phyloP scores from a whole-genome alignment of 2,113 vertebrate genomes.

The Boleophthalmus pectinirostris region DNA sequence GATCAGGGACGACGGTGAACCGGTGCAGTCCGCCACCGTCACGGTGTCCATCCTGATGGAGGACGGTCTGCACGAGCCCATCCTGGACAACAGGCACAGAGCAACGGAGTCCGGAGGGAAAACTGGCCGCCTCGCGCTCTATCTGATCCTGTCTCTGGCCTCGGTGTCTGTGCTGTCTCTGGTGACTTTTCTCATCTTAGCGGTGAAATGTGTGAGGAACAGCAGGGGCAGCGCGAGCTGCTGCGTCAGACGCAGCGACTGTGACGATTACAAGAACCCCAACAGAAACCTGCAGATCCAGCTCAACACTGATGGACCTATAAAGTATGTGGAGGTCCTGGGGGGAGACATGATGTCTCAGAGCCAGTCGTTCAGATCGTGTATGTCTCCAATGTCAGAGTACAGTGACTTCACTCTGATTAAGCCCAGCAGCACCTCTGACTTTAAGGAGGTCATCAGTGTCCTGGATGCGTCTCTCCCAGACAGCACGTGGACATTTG shows the following conservation, averaged over 20 bases:
- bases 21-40: slow-evolving; percentile 74
- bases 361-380: slow-evolving; percentile 81
- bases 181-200: slow-evolving; percentile 74
- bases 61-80: slow-evolving; percentile 71
- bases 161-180: slow-evolving; percentile 79
- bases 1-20: slow-evolving; percentile 77
- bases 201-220: slow-evolving; percentile 74
- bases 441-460: slow-evolving; percentile 69
- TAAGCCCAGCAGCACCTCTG: slow-evolving; percentile 76
- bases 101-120: slow-evolving; percentile 65
- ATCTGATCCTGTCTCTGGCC: slow-evolving; percentile 78
- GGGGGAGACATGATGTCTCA: slow-evolving; percentile 80
- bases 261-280: slow-evolving; percentile 65
- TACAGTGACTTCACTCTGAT: slow-evolving; percentile 85
- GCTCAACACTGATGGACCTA: slow-evolving; percentile 81
- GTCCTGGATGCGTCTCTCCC: slow-evolving; percentile 64
- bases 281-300: slow-evolving; percentile 78
- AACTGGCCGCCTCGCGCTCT: slow-evolving; percentile 70
- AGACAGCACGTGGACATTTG: slow-evolving; percentile 74
- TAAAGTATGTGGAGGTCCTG: slow-evolving; percentile 84
- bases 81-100: slow-evolving; percentile 72
- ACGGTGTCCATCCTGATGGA: slow-evolving; percentile 77
- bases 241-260: slow-evolving; percentile 55
- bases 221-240: slow-evolving; percentile 70
- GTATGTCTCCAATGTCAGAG: slow-evolving; percentile 83